These are phyloP conservation scores for Drosophila planitibia DNA, from an alignment of 2,888 invertebrate species.

Conservation along the genomic window DNA sequence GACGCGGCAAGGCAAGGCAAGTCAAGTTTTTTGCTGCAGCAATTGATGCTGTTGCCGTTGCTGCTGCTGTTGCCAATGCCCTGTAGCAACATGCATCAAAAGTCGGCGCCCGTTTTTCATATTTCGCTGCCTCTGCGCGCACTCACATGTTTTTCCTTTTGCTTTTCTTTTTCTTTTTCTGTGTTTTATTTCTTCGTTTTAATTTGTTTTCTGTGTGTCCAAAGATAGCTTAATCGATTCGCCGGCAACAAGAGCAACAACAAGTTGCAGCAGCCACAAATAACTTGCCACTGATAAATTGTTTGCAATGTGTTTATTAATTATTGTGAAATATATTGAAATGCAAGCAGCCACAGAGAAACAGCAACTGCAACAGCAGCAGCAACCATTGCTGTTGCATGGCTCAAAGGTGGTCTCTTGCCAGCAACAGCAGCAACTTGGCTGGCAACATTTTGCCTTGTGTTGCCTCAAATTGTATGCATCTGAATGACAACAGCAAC, in stretches of 20 bases:
- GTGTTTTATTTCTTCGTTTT: conserved; percentile 42
- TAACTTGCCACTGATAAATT: conserved; percentile 77
- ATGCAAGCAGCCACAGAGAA: conserved; percentile 43
- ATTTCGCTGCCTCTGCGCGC: conserved; percentile 48
- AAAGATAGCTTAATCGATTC: conserved; percentile 83
- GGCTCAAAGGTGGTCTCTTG: conserved; percentile 81
- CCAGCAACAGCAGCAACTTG: conserved; percentile 43
- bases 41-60: conserved; percentile 39
- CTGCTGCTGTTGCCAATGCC: conserved; percentile 44
- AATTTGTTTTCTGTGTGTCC: conserved; percentile 68
- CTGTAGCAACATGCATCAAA: conserved; percentile 77
- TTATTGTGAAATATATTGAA: conserved; percentile 74
- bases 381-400: conserved; percentile 56
- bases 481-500: conserved; percentile 39
- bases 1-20: conserved; percentile 39
- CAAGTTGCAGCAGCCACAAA: conserved; percentile 34
- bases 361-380: conserved; percentile 47
- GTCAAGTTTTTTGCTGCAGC: conserved; percentile 41
- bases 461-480: conserved; percentile 51
- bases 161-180: conserved; percentile 22
- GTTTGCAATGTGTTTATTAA: conserved; percentile 79
- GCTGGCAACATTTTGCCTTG: conserved; percentile 36
- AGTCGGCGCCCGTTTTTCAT: conserved; percentile 78
- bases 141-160: conserved; percentile 62
- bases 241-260: conserved; percentile 56